Evolutionary conservation across 2,888 invertebrate species (phyloP).

Genomic region (Nomada ruficornis): DNA sequence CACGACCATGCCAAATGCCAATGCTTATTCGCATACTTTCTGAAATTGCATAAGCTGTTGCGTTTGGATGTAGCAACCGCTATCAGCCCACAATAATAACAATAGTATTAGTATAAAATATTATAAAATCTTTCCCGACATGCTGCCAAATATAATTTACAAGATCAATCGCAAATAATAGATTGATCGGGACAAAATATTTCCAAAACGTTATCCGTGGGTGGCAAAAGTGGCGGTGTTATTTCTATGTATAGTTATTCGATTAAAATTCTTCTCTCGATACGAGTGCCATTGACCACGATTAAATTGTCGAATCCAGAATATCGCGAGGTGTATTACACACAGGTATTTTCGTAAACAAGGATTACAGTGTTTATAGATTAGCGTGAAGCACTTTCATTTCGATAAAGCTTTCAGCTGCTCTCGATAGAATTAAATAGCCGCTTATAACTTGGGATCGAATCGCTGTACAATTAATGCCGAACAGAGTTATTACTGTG

Average conservation of each 20-base stretch:
- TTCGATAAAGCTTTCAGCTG: conserved; percentile 27
- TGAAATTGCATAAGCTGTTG: background rate
- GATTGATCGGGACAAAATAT: too few relatives aligned
- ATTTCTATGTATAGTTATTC: too few relatives aligned
- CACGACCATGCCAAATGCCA: conserved; percentile 4
- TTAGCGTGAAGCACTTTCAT: background rate
- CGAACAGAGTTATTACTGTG: background rate
- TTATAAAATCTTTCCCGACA: too few relatives aligned
- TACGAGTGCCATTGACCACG: background rate
- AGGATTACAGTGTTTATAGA: background rate
- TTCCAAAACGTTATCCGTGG: too few relatives aligned
- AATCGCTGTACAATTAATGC: background rate
- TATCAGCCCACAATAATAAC: background rate
- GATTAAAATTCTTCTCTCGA: too few relatives aligned
- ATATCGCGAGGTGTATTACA: background rate
- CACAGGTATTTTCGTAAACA: background rate
- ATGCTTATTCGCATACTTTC: conserved; percentile 15
- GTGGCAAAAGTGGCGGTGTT: too few relatives aligned
- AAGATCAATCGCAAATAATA: too few relatives aligned
- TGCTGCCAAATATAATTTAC: too few relatives aligned
- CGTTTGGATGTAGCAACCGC: too few relatives aligned
- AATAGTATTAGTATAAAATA: too few relatives aligned
- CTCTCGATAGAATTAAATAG: conserved; percentile 5
- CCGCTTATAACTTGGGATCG: background rate
- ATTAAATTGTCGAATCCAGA: background rate